Evolutionary conservation across 2,113 vertebrate species (phyloP).

Genomic region (Rhinolophus sinicus): DNA sequence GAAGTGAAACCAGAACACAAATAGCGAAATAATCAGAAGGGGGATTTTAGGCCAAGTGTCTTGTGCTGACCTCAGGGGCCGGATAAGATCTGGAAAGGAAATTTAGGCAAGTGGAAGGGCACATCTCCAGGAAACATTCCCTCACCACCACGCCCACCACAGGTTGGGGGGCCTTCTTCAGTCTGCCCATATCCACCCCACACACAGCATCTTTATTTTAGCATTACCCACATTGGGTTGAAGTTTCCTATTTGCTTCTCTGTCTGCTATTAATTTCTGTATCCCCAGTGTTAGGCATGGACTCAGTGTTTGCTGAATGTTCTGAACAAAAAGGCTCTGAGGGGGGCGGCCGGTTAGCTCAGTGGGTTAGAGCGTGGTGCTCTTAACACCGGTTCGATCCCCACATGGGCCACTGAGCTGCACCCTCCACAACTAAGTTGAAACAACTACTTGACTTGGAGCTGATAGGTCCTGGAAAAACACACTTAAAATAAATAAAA

Average conservation of each 20-base stretch:
- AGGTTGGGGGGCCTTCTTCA: not conserved
- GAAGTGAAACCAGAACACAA: not conserved
- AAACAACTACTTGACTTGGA: too few species aligned
- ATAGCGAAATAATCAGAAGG: not conserved
- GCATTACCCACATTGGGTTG: not conserved
- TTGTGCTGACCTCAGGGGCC: not conserved
- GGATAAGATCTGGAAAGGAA: not conserved
- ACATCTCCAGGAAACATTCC: not conserved
- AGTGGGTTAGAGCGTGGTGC: too few species aligned
- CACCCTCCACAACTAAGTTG: too few species aligned
- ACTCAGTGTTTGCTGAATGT: not conserved
- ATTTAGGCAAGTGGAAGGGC: not conserved
- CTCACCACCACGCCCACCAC: accelerated
- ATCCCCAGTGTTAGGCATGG: not conserved
- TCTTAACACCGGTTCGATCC: too few species aligned
- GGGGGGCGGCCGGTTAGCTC: too few species aligned
- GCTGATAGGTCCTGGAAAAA: too few species aligned
- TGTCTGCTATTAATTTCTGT: not conserved
- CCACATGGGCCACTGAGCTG: too few species aligned
- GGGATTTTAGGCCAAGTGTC: not conserved
- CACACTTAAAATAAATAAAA: too few species aligned
- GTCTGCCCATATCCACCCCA: not conserved
- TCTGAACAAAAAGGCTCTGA: not conserved
- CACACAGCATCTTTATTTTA: not conserved
- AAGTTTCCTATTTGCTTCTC: not conserved